Conservation (phyloP, 2,113 vertebrate genomes). For the Fulica atra region DNA sequence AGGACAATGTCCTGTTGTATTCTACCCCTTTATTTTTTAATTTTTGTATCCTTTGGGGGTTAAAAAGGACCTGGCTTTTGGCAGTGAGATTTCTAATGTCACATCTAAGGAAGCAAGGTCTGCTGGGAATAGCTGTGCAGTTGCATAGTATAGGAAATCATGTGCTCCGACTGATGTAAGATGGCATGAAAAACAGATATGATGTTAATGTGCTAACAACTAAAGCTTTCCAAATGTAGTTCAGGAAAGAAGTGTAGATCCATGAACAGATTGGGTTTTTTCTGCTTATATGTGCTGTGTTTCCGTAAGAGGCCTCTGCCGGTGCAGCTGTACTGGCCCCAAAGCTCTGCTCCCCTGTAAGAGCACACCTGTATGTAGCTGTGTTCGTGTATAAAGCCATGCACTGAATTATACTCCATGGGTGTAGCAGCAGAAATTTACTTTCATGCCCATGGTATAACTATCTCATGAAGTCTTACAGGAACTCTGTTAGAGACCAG, state of each 20-base stretch:
- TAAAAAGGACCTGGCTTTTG: background rate
- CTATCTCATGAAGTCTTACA: background rate
- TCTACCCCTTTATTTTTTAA: background rate
- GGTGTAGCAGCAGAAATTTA: background rate
- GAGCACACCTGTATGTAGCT: background rate
- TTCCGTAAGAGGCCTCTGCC: background rate
- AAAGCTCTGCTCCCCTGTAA: background rate
- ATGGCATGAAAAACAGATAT: background rate
- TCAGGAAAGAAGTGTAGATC: background rate
- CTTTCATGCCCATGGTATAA: background rate
- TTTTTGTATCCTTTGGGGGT: background rate
- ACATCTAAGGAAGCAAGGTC: rapidly evolving
- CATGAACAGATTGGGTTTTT: background rate
- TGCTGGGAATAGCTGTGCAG: background rate
- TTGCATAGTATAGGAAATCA: background rate
- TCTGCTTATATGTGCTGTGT: background rate
- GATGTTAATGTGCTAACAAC: background rate
- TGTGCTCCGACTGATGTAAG: background rate
- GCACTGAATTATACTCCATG: background rate
- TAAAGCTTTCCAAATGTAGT: background rate
- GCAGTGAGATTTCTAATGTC: background rate
- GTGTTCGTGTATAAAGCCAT: rapidly evolving
- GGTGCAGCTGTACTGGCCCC: rapidly evolving
- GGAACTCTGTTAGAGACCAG: rapidly evolving
- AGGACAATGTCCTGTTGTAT: background rate